A percentile compares a stretch with the other conserved stretches of the same genome.
Conservation (phyloP, 2,888 invertebrate species). For the Drosophila mettleri region DNA sequence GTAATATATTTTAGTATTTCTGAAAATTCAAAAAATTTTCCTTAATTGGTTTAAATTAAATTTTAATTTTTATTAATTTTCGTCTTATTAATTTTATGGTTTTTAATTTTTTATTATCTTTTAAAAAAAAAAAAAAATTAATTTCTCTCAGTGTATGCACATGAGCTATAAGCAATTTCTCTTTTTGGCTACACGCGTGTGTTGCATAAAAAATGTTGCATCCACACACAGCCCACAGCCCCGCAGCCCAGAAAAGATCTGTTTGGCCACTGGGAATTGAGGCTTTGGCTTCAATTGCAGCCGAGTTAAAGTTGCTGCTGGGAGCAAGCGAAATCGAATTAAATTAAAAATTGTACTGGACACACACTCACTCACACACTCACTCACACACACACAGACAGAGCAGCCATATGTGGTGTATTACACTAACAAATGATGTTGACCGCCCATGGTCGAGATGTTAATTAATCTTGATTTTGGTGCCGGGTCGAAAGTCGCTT, state of each 20-base stretch:
- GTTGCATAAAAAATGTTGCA: conserved; percentile 56
- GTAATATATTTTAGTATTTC: no score
- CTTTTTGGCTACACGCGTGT: conserved; percentile 36
- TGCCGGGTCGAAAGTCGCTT: conserved; percentile 39
- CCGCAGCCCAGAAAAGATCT: neutral
- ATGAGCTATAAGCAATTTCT: conserved; percentile 31
- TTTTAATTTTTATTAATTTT: no score
- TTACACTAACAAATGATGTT: conserved; percentile 72
- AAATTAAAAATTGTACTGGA: conserved; percentile 50
- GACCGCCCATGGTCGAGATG: conserved; percentile 75
- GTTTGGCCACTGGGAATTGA: neutral
- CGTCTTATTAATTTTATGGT: no score
- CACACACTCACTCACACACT: neutral
- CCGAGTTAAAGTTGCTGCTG: conserved; percentile 14
- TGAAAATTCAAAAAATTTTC: no score
- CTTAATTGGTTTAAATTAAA: no score
- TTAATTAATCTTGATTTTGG: conserved; percentile 80
- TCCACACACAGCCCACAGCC: neutral
- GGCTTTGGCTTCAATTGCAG: conserved; percentile 2
- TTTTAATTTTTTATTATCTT: no score
- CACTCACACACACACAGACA: conserved; percentile 15
- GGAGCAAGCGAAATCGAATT: conserved; percentile 52
- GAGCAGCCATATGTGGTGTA: conserved; percentile 12
- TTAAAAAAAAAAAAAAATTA: no score
- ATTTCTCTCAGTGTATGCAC: conserved; percentile 1